phyloP scores from a whole-genome alignment of 2,797 vertebrate species.

The Acanthiza pusilla region DNA sequence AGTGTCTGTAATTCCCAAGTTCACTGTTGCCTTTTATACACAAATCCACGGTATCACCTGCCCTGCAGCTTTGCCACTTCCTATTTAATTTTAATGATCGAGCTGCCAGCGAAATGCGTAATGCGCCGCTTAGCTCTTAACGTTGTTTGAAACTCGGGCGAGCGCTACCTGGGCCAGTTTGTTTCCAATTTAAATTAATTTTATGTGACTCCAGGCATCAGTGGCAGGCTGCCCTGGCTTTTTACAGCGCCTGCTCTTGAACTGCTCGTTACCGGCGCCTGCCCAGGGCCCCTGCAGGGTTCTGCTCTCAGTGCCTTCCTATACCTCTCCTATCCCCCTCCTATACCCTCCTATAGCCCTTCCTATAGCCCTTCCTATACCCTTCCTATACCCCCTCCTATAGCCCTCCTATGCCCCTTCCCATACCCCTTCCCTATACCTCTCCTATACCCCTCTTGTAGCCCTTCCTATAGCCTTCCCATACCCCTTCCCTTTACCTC shows the following conservation, averaged over 20 bases:
- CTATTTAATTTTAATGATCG: conserved; percentile 50
- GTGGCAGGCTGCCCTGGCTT: conserved; percentile 36
- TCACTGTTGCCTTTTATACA: not conserved
- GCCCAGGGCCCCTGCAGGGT: not conserved
- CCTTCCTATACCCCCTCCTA: rapidly evolving
- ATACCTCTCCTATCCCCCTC: not conserved
- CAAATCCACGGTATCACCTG: not conserved
- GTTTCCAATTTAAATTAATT: conserved; percentile 65
- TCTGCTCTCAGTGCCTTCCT: not conserved
- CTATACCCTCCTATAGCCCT: not conserved
- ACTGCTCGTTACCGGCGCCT: not conserved
- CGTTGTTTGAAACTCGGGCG: not conserved
- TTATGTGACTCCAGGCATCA: conserved; percentile 57
- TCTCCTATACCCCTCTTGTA: no score
- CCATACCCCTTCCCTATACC: no score
- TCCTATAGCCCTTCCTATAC: not conserved
- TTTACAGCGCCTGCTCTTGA: conserved; percentile 24
- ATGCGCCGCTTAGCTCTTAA: not conserved
- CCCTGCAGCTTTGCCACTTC: conserved; percentile 48
- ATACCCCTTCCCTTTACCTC: no score
- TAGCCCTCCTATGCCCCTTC: not conserved
- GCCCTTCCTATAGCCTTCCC: no score
- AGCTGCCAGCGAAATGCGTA: conserved; percentile 2
- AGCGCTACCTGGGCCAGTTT: conserved; percentile 26
- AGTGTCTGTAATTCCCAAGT: conserved; percentile 29